These are phyloP conservation scores for Apoderus coryli DNA, from an alignment of 2,888 invertebrate genomes.

Conservation along the genomic window DNA sequence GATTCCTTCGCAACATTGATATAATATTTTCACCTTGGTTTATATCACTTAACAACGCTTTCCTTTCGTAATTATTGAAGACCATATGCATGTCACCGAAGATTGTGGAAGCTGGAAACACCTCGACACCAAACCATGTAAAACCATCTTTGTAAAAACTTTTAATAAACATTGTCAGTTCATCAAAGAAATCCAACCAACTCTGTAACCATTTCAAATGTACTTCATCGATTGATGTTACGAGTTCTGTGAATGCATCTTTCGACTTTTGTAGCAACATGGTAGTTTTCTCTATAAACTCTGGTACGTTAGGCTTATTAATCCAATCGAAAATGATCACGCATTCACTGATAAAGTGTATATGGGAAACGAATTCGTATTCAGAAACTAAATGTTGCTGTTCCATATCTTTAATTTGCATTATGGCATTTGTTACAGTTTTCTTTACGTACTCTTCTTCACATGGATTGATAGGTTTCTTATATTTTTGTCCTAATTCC, in stretches of 20 bases:
- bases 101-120: slow-evolving; percentile 12
- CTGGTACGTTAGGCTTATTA: slow-evolving; percentile 12
- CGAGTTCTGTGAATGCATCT: slow-evolving; percentile 9
- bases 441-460: slow-evolving; percentile 14
- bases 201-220: slow-evolving; percentile 15
- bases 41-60: slow-evolving; percentile 15
- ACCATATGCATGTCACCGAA: slow-evolving; percentile 15
- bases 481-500: slow-evolving; percentile 15
- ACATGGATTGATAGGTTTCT: slow-evolving; percentile 14
- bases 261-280: slow-evolving; percentile 11
- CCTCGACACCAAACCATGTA: slow-evolving; percentile 15
- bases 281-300: slow-evolving; percentile 13
- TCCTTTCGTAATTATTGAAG: slow-evolving; percentile 13
- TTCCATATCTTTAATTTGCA: slow-evolving; percentile 11
- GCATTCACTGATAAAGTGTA: slow-evolving; percentile 13
- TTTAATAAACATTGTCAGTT: slow-evolving; percentile 13
- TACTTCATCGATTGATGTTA: slow-evolving; percentile 10
- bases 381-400: slow-evolving; percentile 10
- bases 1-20: slow-evolving; percentile 14
- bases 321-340: slow-evolving; percentile 17
- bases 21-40: slow-evolving; percentile 17
- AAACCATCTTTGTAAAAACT: slow-evolving; percentile 14
- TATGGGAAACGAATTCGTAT: slow-evolving; percentile 10
- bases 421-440: slow-evolving; percentile 15
- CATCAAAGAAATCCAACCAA: slow-evolving; percentile 16